Conservation (phyloP, 2,888 invertebrate genomes). For the Drosophila planitibia region DNA sequence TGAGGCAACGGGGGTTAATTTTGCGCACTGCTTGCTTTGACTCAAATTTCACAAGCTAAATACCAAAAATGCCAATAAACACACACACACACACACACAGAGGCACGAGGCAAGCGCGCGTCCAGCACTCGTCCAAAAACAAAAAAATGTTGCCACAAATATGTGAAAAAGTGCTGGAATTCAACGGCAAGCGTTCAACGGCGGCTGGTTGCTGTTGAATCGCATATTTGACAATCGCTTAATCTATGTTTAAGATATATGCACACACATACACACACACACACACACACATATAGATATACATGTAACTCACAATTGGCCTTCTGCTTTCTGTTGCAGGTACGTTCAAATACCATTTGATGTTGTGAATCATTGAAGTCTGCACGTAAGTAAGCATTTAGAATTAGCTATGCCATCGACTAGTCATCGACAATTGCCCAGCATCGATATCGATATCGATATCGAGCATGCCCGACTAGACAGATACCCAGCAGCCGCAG, state of each 20-base stretch:
- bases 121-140: conserved; percentile 32
- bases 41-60: conserved; percentile 34
- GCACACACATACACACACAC: neutral
- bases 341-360: conserved; percentile 29
- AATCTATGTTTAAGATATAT: neutral
- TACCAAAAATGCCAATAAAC: conserved; percentile 39
- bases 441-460: neutral
- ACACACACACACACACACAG: conserved; percentile 18
- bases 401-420: neutral
- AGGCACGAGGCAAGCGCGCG: conserved; percentile 34
- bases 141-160: conserved; percentile 46
- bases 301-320: neutral
- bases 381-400: conserved; percentile 30
- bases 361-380: neutral
- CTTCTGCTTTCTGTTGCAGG: conserved; percentile 36
- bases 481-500: neutral
- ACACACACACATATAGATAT: too few relatives aligned
- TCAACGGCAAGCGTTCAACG: conserved; percentile 5
- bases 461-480: neutral
- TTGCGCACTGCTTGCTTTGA: conserved; percentile 20
- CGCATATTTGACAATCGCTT: conserved; percentile 6
- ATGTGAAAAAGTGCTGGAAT: conserved; percentile 30
- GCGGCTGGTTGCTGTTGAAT: neutral
- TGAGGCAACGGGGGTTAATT: conserved; percentile 52
- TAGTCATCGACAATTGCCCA: neutral